Conservation (phyloP, 1,140 invertebrate genomes). For the Leucophenga varia region DNA sequence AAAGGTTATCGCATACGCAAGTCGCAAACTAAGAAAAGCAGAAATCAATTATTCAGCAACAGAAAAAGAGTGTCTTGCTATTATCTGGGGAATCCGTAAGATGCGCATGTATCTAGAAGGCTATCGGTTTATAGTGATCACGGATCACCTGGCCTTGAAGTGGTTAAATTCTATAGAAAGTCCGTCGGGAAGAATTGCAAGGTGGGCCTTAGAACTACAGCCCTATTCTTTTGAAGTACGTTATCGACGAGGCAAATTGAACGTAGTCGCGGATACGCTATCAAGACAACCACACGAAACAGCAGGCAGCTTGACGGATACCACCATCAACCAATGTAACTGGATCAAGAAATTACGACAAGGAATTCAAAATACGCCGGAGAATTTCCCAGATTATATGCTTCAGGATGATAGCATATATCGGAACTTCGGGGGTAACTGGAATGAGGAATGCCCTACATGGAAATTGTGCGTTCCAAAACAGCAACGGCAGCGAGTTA, state of each 20-base stretch:
- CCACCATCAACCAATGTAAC: no score
- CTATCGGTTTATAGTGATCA: constrained; percentile 7
- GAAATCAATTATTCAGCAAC: constrained; percentile 52
- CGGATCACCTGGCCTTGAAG: constrained; percentile 30
- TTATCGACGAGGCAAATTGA: constrained; percentile 27
- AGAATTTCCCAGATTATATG: no score
- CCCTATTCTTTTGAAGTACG: constrained; percentile 20
- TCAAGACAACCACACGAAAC: constrained; percentile 22
- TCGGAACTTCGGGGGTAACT: no score
- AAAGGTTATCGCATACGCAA: constrained; percentile 19
- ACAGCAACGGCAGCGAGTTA: no score
- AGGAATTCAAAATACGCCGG: no score
- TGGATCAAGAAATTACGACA: no score
- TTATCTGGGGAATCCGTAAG: constrained; percentile 43
- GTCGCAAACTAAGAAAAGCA: not conserved
- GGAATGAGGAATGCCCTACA: no score
- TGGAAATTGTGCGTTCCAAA: no score
- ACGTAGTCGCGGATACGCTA: constrained; percentile 31
- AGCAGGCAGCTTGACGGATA: no score
- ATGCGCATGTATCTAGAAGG: constrained; percentile 9
- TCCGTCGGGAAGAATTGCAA: constrained; percentile 23
- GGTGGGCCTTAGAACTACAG: constrained; percentile 21
- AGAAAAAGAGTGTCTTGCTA: constrained; percentile 58
- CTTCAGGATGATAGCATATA: no score
- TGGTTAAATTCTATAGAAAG: constrained; percentile 50